Base-by-base conservation (phyloP, 2,113 vertebrate genomes). In the Engystomops pustulosus region DNA sequence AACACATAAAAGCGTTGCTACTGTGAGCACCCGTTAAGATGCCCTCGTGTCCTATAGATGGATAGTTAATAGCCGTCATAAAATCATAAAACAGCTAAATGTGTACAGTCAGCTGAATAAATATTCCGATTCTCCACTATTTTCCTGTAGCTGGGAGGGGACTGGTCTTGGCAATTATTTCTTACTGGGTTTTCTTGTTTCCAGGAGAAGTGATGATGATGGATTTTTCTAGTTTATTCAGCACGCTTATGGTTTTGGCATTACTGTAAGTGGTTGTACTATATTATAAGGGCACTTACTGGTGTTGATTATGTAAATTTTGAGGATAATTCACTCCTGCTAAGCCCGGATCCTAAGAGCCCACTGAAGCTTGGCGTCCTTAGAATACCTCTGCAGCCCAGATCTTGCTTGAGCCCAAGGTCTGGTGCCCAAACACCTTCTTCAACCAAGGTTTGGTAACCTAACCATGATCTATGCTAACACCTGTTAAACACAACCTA, bases 1-100 rank as follows among this genome's bases (percentile, higher is more conserved):
- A 8, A 36, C 62, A 67, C 8, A 67, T 67, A 67, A 67, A 67
- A 36, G 62, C 27, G 62, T 67, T 36, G 30, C 62, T 36, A 67
- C 36, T 20, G 62, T 20, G 4, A 6, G 36, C 62, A 36, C 17
- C 32, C 0, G 6, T 36, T 36, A 9, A 67, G 62, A 34, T 5
- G 17, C 36, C 62, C 34, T 18, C 30, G 9, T 32, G 34, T 32
- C 62, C 30, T 67, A 36, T 67, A 32, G 34, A 65, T 67, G 62
- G 34, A 65, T 65, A 65, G 25, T 32, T 18, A 36, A 67, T 12
- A 34, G 62, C 30, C 25, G 30, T 36, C 15, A 67, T 67, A 36
- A 67, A 67, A 7, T 36, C 6, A 36, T 36, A 36, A 67, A 67
- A 36, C 60, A 65, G 60, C 27, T 32, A 32, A 65, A 60, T 32